phyloP scores from a whole-genome alignment of 2,113 vertebrate genomes.

The Dunckerocampus dactyliophorus region DNA sequence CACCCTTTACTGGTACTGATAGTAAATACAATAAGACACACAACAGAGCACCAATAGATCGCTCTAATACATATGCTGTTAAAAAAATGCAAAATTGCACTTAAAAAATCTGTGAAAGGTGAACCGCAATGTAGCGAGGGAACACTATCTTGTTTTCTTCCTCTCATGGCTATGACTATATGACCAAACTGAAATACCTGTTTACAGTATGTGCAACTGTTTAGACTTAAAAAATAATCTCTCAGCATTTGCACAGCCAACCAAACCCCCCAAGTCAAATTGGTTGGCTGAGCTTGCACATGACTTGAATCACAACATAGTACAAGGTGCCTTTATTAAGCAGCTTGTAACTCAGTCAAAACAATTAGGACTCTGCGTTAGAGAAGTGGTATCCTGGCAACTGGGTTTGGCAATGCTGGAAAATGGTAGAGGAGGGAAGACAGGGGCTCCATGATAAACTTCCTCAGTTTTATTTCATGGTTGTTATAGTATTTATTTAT shows the following conservation, averaged over 20 bases:
- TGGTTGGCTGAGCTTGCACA: conserved; percentile 45
- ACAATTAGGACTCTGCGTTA: conserved; percentile 60
- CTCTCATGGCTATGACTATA: neutral
- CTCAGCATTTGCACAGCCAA: conserved; percentile 1
- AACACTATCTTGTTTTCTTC: no score
- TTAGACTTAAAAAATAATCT: conserved; percentile 17
- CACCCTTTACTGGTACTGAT: no score
- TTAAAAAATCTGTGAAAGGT: no score
- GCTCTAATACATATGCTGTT: no score
- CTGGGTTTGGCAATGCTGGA: conserved; percentile 34
- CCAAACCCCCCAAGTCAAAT: conserved; percentile 19
- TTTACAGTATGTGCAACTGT: conserved; percentile 6
- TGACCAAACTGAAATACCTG: conserved; percentile 5
- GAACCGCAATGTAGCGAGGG: no score
- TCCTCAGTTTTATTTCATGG: conserved; percentile 47
- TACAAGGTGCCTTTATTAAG: conserved; percentile 61
- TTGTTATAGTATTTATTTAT: conserved; percentile 34
- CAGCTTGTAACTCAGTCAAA: conserved; percentile 63
- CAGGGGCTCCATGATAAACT: conserved; percentile 31
- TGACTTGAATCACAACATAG: conserved; percentile 56
- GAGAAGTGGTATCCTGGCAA: conserved; percentile 59
- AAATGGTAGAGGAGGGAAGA: conserved; percentile 36
- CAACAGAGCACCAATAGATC: no score
- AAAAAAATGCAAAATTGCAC: no score
- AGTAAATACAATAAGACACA: no score